These are phyloP conservation scores for Thecophora atra DNA, from an alignment of 2,888 invertebrate species.

Conservation along the genomic window DNA sequence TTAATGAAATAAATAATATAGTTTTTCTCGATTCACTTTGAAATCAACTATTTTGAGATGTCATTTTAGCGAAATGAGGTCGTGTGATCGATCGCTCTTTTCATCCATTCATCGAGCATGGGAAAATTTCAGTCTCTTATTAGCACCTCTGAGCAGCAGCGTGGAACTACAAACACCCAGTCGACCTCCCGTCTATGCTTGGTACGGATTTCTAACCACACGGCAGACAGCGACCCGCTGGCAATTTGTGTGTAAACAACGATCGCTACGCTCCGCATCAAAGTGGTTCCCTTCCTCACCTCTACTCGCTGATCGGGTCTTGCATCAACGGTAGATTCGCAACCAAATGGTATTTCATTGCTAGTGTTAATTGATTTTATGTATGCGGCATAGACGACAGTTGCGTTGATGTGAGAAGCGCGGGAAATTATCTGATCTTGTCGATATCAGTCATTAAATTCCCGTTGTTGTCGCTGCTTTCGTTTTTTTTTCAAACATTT, in stretches of 20 bases:
- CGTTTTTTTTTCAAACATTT: not conserved
- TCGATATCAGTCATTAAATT: conserved; percentile 1
- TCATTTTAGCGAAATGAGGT: conserved; percentile 19
- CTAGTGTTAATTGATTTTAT: conserved; percentile 48
- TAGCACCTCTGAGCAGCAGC: conserved; percentile 30
- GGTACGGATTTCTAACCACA: not conserved
- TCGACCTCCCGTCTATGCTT: too few species aligned
- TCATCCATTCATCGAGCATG: conserved; percentile 12
- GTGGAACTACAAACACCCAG: not conserved
- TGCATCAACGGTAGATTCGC: conserved; percentile 26
- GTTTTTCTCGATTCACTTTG: not conserved
- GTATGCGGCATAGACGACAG: conserved; percentile 40
- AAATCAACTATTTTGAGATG: conserved; percentile 11
- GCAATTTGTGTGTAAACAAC: conserved; percentile 26
- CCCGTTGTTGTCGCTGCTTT: not conserved
- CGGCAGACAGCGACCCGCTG: not conserved
- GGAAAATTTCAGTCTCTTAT: conserved; percentile 31
- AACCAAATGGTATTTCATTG: conserved; percentile 40
- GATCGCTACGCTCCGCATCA: conserved; percentile 16
- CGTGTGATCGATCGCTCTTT: conserved; percentile 21
- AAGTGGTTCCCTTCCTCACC: not conserved
- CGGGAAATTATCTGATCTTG: conserved; percentile 25
- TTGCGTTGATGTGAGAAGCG: not conserved
- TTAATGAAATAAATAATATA: not conserved
- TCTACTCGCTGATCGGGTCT: not conserved